A percentile compares a stretch with the other conserved stretches of the same genome.
These are phyloP conservation scores for Rana temporaria DNA, from an alignment of 2,113 vertebrate genomes.

Conservation along the genomic window DNA sequence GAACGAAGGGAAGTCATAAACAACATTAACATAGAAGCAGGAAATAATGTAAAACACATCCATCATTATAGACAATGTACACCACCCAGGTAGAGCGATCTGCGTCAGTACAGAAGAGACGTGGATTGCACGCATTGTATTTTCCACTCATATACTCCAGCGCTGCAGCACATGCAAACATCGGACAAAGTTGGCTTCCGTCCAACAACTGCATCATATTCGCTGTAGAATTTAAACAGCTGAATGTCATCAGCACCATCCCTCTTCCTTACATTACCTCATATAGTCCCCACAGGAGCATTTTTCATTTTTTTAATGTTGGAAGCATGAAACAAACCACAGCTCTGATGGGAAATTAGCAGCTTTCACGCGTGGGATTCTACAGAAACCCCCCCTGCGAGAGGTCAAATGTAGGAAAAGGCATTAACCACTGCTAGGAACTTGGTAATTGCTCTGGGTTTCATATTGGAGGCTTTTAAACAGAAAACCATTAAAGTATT, in stretches of 20 bases:
- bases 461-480: background rate
- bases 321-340: conserved; percentile 34
- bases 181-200: background rate
- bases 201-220: conserved; percentile 6
- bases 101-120: no score
- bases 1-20: no score
- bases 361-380: conserved; percentile 7
- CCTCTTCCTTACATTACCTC: conserved; percentile 37
- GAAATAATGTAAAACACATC: no score
- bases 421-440: conserved; percentile 15
- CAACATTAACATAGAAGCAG: no score
- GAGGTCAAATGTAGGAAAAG: conserved; percentile 2
- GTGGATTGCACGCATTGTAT: no score
- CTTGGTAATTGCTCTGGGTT: background rate
- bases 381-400: conserved; percentile 14
- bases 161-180: background rate
- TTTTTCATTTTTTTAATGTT: background rate
- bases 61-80: no score
- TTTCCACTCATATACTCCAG: background rate
- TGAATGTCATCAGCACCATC: conserved; percentile 45
- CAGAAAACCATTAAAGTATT: background rate
- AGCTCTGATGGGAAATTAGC: conserved; percentile 41
- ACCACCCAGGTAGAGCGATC: no score
- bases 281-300: conserved; percentile 6
- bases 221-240: conserved; percentile 24